Base-by-base conservation (phyloP, 2,797 vertebrate genomes). In the Poecilia picta region DNA sequence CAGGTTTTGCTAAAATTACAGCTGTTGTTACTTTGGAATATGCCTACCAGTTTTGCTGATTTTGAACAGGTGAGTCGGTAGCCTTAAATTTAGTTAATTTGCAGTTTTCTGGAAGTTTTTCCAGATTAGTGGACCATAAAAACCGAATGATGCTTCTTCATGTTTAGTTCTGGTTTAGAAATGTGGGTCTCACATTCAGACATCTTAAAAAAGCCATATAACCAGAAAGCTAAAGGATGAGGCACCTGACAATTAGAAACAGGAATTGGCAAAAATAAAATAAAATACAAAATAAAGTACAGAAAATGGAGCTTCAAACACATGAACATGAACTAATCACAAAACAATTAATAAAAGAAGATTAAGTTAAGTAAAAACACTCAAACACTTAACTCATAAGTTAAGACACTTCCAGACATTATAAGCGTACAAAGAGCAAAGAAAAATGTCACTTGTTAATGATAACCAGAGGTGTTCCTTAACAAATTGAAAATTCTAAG, bases 401-500 rank as follows among this genome's bases (percentile, higher is more conserved):
- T 43, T 16, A 18, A 31, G 53, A 59, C 25, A 28, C 49, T 47
- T 25, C 33, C 41, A 46, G 73, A 59, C 28, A 74, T 83, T 76
- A 75, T 76, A 76, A n/a, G 66, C n/a, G 18, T 43, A 5, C 28
- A 72, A 45, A 85, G 31, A 57, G 62, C 62, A 68, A 47, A 53
- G 59, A 53, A 39, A n/a, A 10, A 82, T 74, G 82, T 75, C 15
- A 23, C 53, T 73, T 83, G 13, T 79, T 82, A 47, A 80, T 76
- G 39, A 80, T 78, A 77, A 66, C 64, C 31, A 0, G 8, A 81
- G 47, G 8, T 46, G 53, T 77, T 70, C 46, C 43, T 28, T 68
- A 80, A 79, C 41, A 43, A 85, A 68, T 12, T 55, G 28, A 31
- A 74, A 86, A 75, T 80, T 39, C 74, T 73, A 76, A 45, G 73